phyloP scores from a whole-genome alignment of 2,888 invertebrate genomes.

The Geophilus truncorum region DNA sequence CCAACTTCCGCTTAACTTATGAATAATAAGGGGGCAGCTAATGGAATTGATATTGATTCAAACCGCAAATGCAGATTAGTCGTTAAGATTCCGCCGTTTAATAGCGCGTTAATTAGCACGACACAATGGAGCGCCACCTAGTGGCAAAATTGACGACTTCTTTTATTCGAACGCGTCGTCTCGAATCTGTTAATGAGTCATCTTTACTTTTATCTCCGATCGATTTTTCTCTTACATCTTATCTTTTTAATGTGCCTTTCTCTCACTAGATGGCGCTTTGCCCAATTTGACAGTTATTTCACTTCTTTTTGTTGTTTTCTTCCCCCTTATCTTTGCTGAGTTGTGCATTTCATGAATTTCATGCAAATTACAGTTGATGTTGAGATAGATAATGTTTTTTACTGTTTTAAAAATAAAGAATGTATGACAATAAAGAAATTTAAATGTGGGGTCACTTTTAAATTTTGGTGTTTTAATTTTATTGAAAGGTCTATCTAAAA shows the following conservation, averaged over 20 bases:
- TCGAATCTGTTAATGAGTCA: not conserved
- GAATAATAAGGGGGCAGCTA: not conserved
- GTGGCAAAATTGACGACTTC: not conserved
- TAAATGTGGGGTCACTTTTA: too few species aligned
- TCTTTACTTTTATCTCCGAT: not conserved
- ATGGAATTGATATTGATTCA: not conserved
- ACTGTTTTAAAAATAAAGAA: too few species aligned
- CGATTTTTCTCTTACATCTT: not conserved
- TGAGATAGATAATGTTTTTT: too few species aligned
- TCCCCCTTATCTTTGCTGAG: not conserved
- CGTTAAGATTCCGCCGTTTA: not conserved
- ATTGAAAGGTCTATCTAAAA: too few species aligned
- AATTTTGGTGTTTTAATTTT: too few species aligned
- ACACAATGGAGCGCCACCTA: not conserved
- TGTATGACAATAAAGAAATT: too few species aligned
- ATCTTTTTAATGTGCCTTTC: not conserved
- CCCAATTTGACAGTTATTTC: not conserved
- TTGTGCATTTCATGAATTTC: not conserved
- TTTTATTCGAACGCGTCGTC: not conserved
- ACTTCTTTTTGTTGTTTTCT: not conserved
- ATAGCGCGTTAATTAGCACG: not conserved
- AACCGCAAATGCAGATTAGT: conserved; percentile 5
- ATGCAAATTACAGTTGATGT: not conserved
- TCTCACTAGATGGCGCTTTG: not conserved
- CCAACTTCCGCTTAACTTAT: not conserved